phyloP scores from a whole-genome alignment of 2,797 vertebrate genomes.

The Rhinoraja longicauda region DNA sequence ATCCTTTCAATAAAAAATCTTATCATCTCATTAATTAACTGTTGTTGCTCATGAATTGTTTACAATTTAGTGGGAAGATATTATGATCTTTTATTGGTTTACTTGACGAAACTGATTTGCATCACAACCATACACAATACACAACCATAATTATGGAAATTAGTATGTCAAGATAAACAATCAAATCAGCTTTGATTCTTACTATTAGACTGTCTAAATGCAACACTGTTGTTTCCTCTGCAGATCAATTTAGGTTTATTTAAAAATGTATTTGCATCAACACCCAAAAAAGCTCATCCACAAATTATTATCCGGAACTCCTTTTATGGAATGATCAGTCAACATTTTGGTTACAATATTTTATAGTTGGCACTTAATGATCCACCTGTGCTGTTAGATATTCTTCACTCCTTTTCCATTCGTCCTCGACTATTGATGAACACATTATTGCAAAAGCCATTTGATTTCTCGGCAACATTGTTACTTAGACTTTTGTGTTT shows the following conservation, averaged over 20 bases:
- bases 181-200: not conserved
- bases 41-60: not conserved
- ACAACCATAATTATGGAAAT: not conserved
- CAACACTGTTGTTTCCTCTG: not conserved
- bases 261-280: not conserved
- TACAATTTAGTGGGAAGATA: not conserved
- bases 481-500: not conserved
- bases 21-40: not conserved
- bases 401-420: not conserved
- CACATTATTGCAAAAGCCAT: not conserved
- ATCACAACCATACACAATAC: not conserved
- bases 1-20: too few relatives aligned
- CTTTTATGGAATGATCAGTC: not conserved
- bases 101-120: not conserved
- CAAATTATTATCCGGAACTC: not conserved
- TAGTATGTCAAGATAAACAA: not conserved
- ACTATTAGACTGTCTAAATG: not conserved
- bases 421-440: too few relatives aligned
- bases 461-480: not conserved
- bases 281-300: not conserved
- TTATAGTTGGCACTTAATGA: not conserved
- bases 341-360: not conserved
- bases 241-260: not conserved
- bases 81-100: not conserved
- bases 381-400: not conserved